Evolutionary conservation across 2,888 invertebrate genomes (phyloP), one percentile per base, ranked within the genome.

Genomic region (Agelastica alni): DNA sequence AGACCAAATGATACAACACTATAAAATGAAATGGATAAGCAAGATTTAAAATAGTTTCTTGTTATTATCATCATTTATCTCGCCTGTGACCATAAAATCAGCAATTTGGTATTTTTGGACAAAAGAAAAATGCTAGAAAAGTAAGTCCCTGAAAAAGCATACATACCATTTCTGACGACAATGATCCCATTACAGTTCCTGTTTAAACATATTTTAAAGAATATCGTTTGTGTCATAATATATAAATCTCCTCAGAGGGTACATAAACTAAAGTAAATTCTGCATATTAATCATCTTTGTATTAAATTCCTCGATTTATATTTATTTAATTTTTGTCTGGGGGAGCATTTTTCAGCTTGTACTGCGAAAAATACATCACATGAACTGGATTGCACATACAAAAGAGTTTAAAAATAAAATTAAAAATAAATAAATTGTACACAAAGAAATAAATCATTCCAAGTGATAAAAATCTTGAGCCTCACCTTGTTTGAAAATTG

Each of bases 321-420:
- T 63, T n/a, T 61, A 61, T 60, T 53, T 59, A 60, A 51, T 60
- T 61, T 58, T 61, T 59, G 53, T 55, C 56, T 64, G 60, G 63
- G 53, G 59, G 61, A 53, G 51, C 60, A 57, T 65, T 66, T 67
- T 39, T 39, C 67, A 67, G 62, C 61, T 61, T 58, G 60, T 68
- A 69, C 71, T 71, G 71, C 61, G 69, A 63, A 71, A 71, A 70
- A 71, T 62, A 71, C 65, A 62, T 61, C 62, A 65, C 51, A 61
- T 64, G 55, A 65, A 59, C 56, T 51, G 46, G 56, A 43, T 56
- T 51, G 56, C 46, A 56, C 56, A 56, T 51, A 51, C 55, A 55
- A 51, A 55, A 46, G 41, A n/a, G n/a, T n/a, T 41, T 22, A 30
- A 53, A 41, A 45, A 51, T n/a, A n/a, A 45, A 51, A 37, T 53